phyloP scores from a whole-genome alignment of 2,888 invertebrate genomes.

The Oegoconia quadripuncta region DNA sequence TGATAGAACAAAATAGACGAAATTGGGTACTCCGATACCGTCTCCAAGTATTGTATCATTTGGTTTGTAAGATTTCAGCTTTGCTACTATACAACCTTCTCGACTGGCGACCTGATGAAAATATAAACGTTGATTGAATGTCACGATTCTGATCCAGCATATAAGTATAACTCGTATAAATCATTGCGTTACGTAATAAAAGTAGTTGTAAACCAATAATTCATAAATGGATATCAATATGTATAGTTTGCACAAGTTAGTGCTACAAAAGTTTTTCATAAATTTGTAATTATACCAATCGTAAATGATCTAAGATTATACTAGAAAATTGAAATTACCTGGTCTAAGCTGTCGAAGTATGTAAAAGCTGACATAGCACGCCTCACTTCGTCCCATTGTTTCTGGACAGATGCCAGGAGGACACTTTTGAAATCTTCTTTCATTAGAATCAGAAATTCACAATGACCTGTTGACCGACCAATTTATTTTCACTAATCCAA shows the following conservation, averaged over 20 bases:
- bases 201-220: background rate
- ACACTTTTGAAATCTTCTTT: constrained; percentile 82
- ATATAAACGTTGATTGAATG: too few species aligned
- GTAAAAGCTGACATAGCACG: constrained; percentile 80
- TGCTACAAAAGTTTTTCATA: too few species aligned
- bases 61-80: constrained; percentile 74
- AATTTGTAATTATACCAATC: background rate
- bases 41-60: constrained; percentile 79
- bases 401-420: constrained; percentile 77
- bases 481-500: background rate
- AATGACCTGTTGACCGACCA: constrained; percentile 49
- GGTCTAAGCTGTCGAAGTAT: constrained; percentile 81
- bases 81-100: constrained; percentile 83
- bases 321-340: constrained; percentile 34
- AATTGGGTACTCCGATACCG: constrained; percentile 64
- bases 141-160: too few species aligned
- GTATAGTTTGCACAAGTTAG: too few species aligned
- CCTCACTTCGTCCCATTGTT: constrained; percentile 81
- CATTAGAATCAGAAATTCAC: constrained; percentile 82
- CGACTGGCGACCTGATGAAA: constrained; percentile 67
- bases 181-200: background rate
- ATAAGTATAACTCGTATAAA: too few species aligned
- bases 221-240: background rate
- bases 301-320: background rate
- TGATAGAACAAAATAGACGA: constrained; percentile 78